A percentile compares a stretch with the other conserved stretches of the same genome.
Conservation (phyloP, 2,113 vertebrate genomes). For the Phyllostomus hastatus region DNA sequence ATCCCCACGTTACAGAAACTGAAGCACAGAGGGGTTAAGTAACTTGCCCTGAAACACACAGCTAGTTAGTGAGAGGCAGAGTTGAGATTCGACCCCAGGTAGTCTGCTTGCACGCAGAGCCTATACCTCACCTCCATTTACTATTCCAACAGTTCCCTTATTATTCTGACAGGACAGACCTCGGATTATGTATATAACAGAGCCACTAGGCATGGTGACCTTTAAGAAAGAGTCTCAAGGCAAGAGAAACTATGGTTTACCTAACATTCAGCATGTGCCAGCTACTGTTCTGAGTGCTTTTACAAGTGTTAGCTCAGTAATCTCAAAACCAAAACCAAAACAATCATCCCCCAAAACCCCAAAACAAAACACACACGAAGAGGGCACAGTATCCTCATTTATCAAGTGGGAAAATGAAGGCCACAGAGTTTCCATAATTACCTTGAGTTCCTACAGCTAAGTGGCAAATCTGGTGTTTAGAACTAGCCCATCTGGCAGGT, state of each 20-base stretch:
- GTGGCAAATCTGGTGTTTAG: background rate
- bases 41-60: background rate
- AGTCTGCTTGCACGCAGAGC: background rate
- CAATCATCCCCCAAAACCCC: rapidly evolving
- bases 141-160: background rate
- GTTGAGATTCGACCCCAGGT: background rate
- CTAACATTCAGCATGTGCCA: background rate
- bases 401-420: background rate
- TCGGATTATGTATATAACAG: background rate
- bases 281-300: background rate
- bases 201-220: background rate
- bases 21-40: background rate
- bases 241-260: background rate
- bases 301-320: background rate
- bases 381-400: background rate
- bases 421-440: no score
- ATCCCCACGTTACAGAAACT: background rate
- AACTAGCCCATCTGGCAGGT: background rate
- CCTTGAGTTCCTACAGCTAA: background rate
- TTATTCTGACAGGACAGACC: background rate
- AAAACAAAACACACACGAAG: background rate
- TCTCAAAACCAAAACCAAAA: background rate
- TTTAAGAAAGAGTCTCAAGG: background rate
- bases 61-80: background rate
- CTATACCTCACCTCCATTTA: background rate